Base-by-base conservation (phyloP, 2,113 vertebrate species). In the Pygoscelis adeliae region DNA sequence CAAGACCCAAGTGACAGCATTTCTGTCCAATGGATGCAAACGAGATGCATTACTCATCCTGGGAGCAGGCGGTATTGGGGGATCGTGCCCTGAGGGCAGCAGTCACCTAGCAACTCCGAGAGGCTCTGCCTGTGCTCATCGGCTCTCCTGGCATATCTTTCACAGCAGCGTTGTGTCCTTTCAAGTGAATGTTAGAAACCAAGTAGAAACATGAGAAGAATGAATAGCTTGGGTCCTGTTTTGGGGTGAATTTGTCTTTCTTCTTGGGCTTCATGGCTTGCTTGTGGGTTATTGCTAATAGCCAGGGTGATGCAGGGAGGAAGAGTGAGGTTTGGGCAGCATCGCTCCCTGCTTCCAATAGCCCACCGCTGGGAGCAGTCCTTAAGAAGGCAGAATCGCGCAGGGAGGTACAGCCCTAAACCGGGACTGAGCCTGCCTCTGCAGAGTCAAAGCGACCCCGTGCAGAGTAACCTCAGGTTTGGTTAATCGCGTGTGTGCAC, bases 261-360 rank as follows among this genome's bases (percentile, higher is more conserved):
- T 72, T 27, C 25, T 1, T 1, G 27, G 55, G 62, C 13, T 69
- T 76, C 29, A 4, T 2, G 20, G 36, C 15, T 72, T 46, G 26
- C 29, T 27, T 13, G 2, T 14, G 32, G 44, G 26, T 58, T 69
- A 6, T 15, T 25, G 49, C 36, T 58, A 6, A 19, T 18, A 29
- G 29, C 22, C 59, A 32, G 12, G 40, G 44, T 20, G 59, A 46
- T 32, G 53, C 8, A 26, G 49, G 29, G 13, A 89, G 77, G 81
- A 56, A 66, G 36, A 73, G 62, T 3, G 23, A 62, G 67, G 63
- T 40, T 26, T 58, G 34, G 52, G 47, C 61, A 86, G 44, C 42
- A 9, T 44, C 2, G 0, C 7, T 46, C 14, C 22, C 21, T 21
- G 22, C 47, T 36, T 17, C 27, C 38, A 23, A 13, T 1, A 85